Evolutionary conservation across 2,797 vertebrate genomes (phyloP).

Genomic region (Lithobates sylvaticus): DNA sequence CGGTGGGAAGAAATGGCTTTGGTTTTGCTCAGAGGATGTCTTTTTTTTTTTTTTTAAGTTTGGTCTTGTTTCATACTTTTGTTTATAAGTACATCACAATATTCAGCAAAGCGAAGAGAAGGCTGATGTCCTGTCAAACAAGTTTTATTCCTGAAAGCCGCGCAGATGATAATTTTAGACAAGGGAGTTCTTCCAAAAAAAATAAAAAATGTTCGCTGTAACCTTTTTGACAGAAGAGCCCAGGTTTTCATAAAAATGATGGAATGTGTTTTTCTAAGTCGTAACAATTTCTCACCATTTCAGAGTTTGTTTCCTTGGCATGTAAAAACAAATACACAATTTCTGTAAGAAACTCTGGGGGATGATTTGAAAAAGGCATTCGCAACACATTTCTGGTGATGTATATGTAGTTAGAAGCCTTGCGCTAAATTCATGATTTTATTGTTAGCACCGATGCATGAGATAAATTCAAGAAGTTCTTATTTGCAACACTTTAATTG

Average conservation of each 20-base stretch:
- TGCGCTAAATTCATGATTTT: too few species aligned
- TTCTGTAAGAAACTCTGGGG: constrained; percentile 25
- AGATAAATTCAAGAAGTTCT: too few species aligned
- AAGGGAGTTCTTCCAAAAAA: constrained; percentile 35
- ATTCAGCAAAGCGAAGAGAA: constrained; percentile 25
- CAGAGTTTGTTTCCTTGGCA: constrained; percentile 34
- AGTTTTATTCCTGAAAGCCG: constrained; percentile 42
- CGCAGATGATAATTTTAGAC: constrained; percentile 30
- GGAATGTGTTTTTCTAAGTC: constrained; percentile 33
- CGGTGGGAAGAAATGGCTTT: not conserved
- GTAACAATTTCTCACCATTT: constrained; percentile 11
- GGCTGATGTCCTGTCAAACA: constrained; percentile 36
- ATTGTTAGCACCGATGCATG: too few species aligned
- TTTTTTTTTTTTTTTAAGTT: not conserved
- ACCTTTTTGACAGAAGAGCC: constrained; percentile 24
- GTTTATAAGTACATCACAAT: constrained; percentile 26
- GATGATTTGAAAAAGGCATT: too few species aligned
- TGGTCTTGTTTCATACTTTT: constrained; percentile 4
- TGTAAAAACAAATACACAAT: constrained; percentile 44
- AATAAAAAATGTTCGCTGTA: constrained; percentile 20
- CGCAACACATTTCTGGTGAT: too few species aligned
- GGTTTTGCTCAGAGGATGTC: not conserved
- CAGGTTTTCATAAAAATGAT: constrained; percentile 34
- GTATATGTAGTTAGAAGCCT: too few species aligned
- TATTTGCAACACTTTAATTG: too few species aligned